A percentile compares a stretch with the other conserved stretches of the same genome.
Evolutionary conservation across 2,888 invertebrate genomes (phyloP).

Genomic region (Hyles lineata): DNA sequence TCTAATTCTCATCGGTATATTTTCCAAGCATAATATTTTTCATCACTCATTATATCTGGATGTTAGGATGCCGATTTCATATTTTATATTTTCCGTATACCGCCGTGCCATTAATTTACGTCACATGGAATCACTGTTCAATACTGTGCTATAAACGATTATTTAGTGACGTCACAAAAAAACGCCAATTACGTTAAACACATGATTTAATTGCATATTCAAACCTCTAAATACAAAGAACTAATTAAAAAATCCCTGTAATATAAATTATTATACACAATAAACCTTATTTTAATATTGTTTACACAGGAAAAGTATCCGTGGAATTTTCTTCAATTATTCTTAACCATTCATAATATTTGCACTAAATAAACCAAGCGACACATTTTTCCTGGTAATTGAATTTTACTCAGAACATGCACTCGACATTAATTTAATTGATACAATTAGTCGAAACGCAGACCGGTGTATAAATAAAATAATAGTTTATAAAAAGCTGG

Average conservation of each 20-base stretch:
- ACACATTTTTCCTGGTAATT: constrained; percentile 3
- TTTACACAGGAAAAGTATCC: neutral
- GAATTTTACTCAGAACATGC: neutral
- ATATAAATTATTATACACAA: neutral
- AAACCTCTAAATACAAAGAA: no score
- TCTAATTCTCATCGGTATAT: no score
- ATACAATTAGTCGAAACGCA: neutral
- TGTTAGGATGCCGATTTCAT: no score
- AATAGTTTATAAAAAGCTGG: neutral
- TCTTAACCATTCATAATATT: neutral
- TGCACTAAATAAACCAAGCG: neutral
- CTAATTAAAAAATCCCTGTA: neutral
- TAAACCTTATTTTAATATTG: neutral
- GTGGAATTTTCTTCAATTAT: constrained; percentile 7
- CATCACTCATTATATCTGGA: no score
- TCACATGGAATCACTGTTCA: no score
- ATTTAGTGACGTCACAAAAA: no score
- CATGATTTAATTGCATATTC: no score
- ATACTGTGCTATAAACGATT: no score
- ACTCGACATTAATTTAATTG: neutral
- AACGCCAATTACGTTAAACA: no score
- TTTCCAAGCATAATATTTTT: no score
- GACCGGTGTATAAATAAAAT: neutral
- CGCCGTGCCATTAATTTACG: no score
- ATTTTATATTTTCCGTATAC: no score